Base-by-base conservation (phyloP, 1,140 invertebrate species). In the Heliconius himera region DNA sequence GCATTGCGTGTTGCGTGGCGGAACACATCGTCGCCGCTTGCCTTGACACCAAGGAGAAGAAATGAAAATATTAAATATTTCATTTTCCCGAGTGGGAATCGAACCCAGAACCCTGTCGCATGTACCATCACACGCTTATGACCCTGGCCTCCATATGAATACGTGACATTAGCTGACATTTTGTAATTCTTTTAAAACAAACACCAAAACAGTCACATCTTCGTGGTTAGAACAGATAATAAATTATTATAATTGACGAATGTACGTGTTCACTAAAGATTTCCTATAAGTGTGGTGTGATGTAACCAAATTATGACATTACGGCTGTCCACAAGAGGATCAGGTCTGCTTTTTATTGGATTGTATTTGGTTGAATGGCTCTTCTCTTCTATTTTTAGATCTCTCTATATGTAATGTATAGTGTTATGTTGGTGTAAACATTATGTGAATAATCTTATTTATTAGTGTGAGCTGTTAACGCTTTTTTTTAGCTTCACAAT, bases 281-380 rank as follows among this genome's bases (percentile, higher is more conserved):
- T 76, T 80, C 79, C 51, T 76, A 73, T 71, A 73, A 80, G 71
- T 73, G 74, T 38, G 33, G 0, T 18, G 8, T 73, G 74, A 80
- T 76, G 79, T 80, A 80, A 80, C 75, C 70, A 36, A 73, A 73
- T 54, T 73, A 70, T 76, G 74, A 72, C 74, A 73, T 79, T 74
- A 70, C 54, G 33, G 72, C 33, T 74, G 41, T 36, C 38, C 56
- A 56, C 54, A 54, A 76, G 73, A 76, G 79, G 74, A 80, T 76
- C 29, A 71, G 41, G 70, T 73, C 51, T 71, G 22, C 38, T 36
- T 73, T 38, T 80, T 76, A 80, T 80, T 80, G 78, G 78, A 80
- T 80, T 75, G 66, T 72, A 76, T 38, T 46, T 71, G 51, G 78
- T 80, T 66, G 70, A 80, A 76, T 73, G 20, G 13, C 33, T 80